Evolutionary conservation across 2,797 vertebrate genomes (phyloP).

Genomic region (Cirrhinus molitorella): DNA sequence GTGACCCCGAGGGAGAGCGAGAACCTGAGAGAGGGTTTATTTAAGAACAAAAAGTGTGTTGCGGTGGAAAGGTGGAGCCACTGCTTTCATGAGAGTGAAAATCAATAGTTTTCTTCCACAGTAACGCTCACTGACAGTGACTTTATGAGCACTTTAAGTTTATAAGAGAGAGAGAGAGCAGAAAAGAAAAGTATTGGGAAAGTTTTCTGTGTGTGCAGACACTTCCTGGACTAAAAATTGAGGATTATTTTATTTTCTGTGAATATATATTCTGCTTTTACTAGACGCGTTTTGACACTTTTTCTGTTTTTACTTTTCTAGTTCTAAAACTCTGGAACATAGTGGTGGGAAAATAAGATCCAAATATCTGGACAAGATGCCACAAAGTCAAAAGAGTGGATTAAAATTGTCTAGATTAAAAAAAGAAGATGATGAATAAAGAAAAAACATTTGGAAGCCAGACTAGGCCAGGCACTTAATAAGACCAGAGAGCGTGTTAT

Average conservation of each 20-base stretch:
- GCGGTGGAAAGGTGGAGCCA: neutral
- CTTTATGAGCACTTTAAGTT: neutral
- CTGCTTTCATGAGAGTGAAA: conserved; percentile 3
- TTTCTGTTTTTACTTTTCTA: neutral
- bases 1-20: conserved; percentile 12
- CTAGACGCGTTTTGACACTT: neutral
- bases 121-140: neutral
- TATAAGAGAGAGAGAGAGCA: conserved; percentile 9
- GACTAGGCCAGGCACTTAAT: conserved; percentile 2
- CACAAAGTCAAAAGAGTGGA: neutral
- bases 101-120: conserved; percentile 29
- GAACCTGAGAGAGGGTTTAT: conserved; percentile 21
- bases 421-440: too few species aligned
- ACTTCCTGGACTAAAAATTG: neutral
- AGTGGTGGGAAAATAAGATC: neutral
- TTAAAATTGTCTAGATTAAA: neutral
- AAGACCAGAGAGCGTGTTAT: conserved; percentile 1
- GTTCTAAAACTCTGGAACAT: neutral
- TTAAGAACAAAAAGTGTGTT: conserved; percentile 24
- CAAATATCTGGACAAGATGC: neutral
- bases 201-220: conserved; percentile 24
- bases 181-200: neutral
- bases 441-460: neutral
- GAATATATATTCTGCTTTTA: conserved; percentile 4
- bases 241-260: neutral